Base-by-base conservation (phyloP, 2,797 vertebrate species). In the Phrynocephalus guinanensis region DNA sequence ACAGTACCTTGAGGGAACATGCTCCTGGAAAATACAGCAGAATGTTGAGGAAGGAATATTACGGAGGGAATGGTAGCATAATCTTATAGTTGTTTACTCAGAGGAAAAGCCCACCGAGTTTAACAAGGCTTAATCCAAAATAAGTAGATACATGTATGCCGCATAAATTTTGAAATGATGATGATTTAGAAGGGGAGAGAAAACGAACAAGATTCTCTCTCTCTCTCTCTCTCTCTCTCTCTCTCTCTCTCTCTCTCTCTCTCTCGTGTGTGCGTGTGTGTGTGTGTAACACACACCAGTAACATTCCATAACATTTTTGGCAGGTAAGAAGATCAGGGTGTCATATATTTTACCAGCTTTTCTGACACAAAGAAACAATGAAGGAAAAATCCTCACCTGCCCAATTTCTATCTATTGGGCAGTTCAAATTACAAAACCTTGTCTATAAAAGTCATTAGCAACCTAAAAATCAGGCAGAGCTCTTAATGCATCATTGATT, bases 101-200 rank as follows among this genome's bases (percentile, higher is more conserved):
- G 48, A 44, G 11, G 20, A 28, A 28, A 80, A 28, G 6, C 18
- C 72, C 16, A 71, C 20, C 71, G 67, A 28, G 26, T 79, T 56
- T 33, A 20, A 56, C 20, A 26, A 6, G 18, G 6, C n/a, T 68
- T 78, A 13, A 30, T 85, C 13, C n/a, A 11, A 78, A 30, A 6
- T 50, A 52, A 52, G 6, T 68, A 33, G 63, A 28, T 24, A 73
- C 30, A 60, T 20, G 56, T 66, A 44, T 48, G 56, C 33, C 44
- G 56, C 72, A 66, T 79, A 33, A 24, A 60, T 78, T 83, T 87
- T 78, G 2, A 78, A 87, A 78, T 30, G 50, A 44, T 83, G 56
- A 26, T 1, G 0, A 6, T 72, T 24, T 0, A 0, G 72, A 13
- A 88, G 63, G 44, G 28, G 6, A 80, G 26, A 33, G 15, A 8